Evolutionary conservation across 2,888 invertebrate species (phyloP).

Genomic region (Lasius fuliginosus): DNA sequence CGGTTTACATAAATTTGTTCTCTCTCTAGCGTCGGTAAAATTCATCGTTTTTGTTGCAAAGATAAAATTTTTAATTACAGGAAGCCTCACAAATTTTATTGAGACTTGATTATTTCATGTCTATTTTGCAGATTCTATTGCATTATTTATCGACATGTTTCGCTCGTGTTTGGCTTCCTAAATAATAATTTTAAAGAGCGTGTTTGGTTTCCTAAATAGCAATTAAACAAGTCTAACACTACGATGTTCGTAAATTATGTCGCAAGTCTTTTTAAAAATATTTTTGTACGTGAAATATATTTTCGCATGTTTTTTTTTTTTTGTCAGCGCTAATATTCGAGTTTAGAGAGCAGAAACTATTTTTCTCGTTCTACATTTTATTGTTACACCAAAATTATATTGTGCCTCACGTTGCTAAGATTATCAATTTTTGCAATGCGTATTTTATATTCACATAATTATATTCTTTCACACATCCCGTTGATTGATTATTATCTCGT

Average conservation of each 20-base stretch:
- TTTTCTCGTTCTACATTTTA: background rate
- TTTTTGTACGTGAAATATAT: background rate
- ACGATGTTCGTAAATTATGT: background rate
- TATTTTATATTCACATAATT: background rate
- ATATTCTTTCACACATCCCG: background rate
- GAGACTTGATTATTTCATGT: background rate
- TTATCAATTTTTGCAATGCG: background rate
- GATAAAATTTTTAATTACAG: background rate
- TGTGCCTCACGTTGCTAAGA: background rate
- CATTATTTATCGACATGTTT: background rate
- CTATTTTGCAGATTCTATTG: background rate
- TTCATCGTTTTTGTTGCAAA: background rate
- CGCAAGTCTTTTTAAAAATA: background rate
- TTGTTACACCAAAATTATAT: background rate
- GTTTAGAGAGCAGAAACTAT: background rate
- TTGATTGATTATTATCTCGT: conserved; percentile 5
- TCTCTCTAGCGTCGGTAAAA: background rate
- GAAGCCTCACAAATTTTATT: background rate
- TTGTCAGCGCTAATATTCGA: background rate
- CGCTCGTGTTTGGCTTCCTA: background rate
- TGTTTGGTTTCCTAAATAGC: background rate
- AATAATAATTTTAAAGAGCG: conserved; percentile 19
- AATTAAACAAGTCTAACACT: background rate
- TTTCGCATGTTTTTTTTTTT: background rate
- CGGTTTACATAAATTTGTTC: background rate